Conservation (phyloP, 2,888 invertebrate species). For the Nephrotoma guestfalica region DNA sequence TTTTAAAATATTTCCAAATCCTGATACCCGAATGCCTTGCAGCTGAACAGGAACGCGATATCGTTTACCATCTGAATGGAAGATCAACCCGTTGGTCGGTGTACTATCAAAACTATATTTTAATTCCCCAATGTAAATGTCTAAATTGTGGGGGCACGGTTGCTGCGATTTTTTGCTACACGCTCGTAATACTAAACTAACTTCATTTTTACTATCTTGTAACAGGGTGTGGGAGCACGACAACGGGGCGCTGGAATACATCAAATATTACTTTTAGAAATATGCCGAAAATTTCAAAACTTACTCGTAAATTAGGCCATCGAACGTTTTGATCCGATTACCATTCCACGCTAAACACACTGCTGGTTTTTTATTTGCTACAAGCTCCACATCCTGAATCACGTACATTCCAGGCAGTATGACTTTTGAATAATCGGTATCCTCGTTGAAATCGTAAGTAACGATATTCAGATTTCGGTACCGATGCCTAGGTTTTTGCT, state of each 20-base stretch:
- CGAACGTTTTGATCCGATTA: constrained; percentile 70
- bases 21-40: constrained; percentile 56
- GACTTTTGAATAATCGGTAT: constrained; percentile 5
- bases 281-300: background rate
- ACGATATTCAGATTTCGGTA: background rate
- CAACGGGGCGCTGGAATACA: constrained; percentile 47
- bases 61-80: constrained; percentile 37
- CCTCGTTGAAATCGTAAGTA: constrained; percentile 7
- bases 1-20: constrained; percentile 52
- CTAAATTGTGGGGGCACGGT: constrained; percentile 23
- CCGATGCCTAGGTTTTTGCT: background rate
- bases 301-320: constrained; percentile 49
- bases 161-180: constrained; percentile 28
- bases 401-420: constrained; percentile 16
- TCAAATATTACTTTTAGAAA: background rate
- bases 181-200: constrained; percentile 46
- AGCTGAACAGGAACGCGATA: constrained; percentile 58
- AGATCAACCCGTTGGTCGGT: constrained; percentile 38
- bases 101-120: constrained; percentile 41
- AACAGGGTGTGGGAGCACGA: constrained; percentile 61
- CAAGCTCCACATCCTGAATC: background rate
- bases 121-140: constrained; percentile 50
- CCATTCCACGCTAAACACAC: constrained; percentile 71
- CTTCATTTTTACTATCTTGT: constrained; percentile 44
- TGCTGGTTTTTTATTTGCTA: constrained; percentile 41